Base-by-base conservation (phyloP, 2,797 vertebrate species). In the Stomatorhinus walkeri region DNA sequence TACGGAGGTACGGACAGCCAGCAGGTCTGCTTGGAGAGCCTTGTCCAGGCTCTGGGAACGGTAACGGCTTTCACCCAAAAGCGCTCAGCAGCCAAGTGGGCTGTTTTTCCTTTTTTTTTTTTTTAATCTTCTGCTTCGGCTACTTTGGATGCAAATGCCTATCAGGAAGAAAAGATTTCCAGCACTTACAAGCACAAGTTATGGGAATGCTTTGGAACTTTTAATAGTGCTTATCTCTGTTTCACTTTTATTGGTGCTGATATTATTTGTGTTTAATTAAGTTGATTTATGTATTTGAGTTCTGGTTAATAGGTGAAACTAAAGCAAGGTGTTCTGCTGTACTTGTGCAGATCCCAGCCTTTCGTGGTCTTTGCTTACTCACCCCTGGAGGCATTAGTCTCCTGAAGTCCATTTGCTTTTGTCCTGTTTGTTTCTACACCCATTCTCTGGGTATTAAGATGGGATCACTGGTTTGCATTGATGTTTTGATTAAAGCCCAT, bases 361-460 rank as follows among this genome's bases (percentile, higher is more conserved):
- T 85, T 12, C 81, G 5, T 24, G n/a, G 3, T 85, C 43, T 10
- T 52, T 5, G 0, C 22, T 49, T 28, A 12, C n/a, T 51, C 12
- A n/a, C 51, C 51, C 36, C 81, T 10, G 16, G 24, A 86, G 51
- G 24, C 5, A 16, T 87, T 59, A 40, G 28, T 87, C 24, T 54
- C 1, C 28, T 56, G 51, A 14, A 6, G 85, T 7, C 51, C 24
- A 9, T 22, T 56, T 87, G 16, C 51, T 14, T 87, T 87, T 28
- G 7, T 59, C 6, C 2, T 59, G 8, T 32, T 59, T 12, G 48
- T 16, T 28, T 36, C 61, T 81, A 3, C 2, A 40, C 52, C 9
- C 40, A 49, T 86, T 76, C 59, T n/a, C 49, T 36, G 36, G 59
- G 76, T 76, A 89, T 68, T 49, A 85, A 22, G 54, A 85, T 46